Base-by-base conservation (phyloP, 2,113 vertebrate genomes). In the Myotis brandtii region DNA sequence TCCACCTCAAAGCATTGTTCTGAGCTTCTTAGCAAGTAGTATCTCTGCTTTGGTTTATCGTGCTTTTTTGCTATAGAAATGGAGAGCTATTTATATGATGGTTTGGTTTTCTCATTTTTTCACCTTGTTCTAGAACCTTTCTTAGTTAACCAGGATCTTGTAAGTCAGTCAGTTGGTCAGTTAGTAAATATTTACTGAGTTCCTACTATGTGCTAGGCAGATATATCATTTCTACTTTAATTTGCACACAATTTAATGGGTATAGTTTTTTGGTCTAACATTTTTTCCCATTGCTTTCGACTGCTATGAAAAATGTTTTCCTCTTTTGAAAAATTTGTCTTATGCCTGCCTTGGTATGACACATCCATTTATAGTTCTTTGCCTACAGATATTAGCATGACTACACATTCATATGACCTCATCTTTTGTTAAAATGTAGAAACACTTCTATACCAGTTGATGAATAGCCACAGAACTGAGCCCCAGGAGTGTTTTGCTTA, bases 11-110 rank as follows among this genome's bases (percentile, higher is more conserved):
- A 87, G 40, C 67, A 66, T 23, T 27, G 14, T 17, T 30, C 9
- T 25, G 54, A 75, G 7, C 54, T 91, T 52, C 56, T 9, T 59
- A 90, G 67, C 32, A 67, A 91, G 27, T 59, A 67, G n/a, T 52
- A 43, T 30, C 73, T 85, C 40, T 66, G 40, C 34, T 86, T 80
- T 77, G 21, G 14, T 25, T 83, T 50, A 30, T 56, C 56, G 4
- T 72, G 50, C 21, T 86, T 79, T 95, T 92, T 18, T 5, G 37
- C 56, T 89, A 27, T 72, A 80, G 64, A 92, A 81, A 93, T 20
- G 23, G 48, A 75, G 40, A 93, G 3, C 59, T 70, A 20, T 46
- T 73, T 87, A 21, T 37, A 12, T 52, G 9, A 76, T 20, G 11
- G n/a, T 59, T 82, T 94, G 48, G 20, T 73, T 93, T 84, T 86